A percentile compares a stretch with the other conserved stretches of the same genome.
Evolutionary conservation across 2,113 vertebrate genomes (phyloP).

Genomic region (Anseranas semipalmata): DNA sequence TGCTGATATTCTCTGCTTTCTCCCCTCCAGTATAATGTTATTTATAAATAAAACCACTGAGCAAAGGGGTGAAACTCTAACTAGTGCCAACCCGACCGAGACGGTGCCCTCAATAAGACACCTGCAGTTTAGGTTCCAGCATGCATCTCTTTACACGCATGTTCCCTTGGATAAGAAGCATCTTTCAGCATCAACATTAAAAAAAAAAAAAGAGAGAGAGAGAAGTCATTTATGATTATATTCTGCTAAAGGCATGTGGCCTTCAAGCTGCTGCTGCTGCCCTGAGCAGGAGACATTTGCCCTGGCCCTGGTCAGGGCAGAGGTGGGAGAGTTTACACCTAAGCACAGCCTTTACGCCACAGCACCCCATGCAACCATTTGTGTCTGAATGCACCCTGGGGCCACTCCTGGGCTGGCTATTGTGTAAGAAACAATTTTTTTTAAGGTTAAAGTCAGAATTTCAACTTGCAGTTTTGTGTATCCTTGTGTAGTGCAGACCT

Average conservation of each 20-base stretch:
- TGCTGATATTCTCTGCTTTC: constrained; percentile 35
- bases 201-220: background rate
- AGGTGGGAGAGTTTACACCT: background rate
- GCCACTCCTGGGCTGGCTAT: background rate
- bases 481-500: background rate
- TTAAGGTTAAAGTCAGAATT: constrained; percentile 23
- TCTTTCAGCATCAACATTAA: background rate
- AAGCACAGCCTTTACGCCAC: background rate
- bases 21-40: constrained; percentile 53
- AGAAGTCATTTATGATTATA: constrained; percentile 23
- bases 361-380: background rate
- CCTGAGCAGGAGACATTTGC: background rate
- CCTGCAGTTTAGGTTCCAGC: constrained; percentile 34
- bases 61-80: constrained; percentile 34
- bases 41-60: constrained; percentile 64
- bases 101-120: constrained; percentile 19
- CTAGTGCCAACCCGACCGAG: background rate
- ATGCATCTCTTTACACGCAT: background rate
- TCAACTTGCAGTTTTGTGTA: background rate
- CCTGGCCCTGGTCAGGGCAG: fast-evolving
- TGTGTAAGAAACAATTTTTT: background rate
- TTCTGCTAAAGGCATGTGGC: background rate
- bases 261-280: background rate
- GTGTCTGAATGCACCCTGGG: background rate
- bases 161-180: background rate